Evolutionary conservation across 1,140 invertebrate genomes (phyloP).

Genomic region (Chionoecetes opilio): DNA sequence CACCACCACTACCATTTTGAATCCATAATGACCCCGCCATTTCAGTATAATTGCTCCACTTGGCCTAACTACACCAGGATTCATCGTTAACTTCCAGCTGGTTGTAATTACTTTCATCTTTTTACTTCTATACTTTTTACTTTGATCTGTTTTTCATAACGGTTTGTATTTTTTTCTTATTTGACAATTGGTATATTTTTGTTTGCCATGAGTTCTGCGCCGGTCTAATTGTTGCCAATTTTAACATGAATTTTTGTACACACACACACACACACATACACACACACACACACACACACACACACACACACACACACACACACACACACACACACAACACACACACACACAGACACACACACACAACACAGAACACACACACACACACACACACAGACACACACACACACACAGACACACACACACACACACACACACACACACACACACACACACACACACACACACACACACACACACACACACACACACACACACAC

Average conservation of each 20-base stretch:
- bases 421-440: too few relatives aligned
- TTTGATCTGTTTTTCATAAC: neutral
- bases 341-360: too few relatives aligned
- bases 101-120: slow-evolving; percentile 6
- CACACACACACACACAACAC: too few relatives aligned
- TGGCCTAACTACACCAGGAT: slow-evolving; percentile 23
- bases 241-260: neutral
- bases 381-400: too few relatives aligned
- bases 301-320: slow-evolving; percentile 9
- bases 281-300: slow-evolving; percentile 18
- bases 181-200: neutral
- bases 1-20: neutral
- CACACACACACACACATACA: slow-evolving; percentile 9
- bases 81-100: neutral
- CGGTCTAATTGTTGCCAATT: neutral
- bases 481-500: too few relatives aligned
- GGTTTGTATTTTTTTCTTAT: neutral
- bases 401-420: too few relatives aligned
- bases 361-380: too few relatives aligned
- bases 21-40: slow-evolving; percentile 27
- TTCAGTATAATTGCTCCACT: neutral
- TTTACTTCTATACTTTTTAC: neutral
- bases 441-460: too few relatives aligned
- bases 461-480: too few relatives aligned
- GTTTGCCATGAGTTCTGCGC: neutral